Evolutionary conservation across 1,140 invertebrate genomes (phyloP).

Genomic region (Plectus sambesii): DNA sequence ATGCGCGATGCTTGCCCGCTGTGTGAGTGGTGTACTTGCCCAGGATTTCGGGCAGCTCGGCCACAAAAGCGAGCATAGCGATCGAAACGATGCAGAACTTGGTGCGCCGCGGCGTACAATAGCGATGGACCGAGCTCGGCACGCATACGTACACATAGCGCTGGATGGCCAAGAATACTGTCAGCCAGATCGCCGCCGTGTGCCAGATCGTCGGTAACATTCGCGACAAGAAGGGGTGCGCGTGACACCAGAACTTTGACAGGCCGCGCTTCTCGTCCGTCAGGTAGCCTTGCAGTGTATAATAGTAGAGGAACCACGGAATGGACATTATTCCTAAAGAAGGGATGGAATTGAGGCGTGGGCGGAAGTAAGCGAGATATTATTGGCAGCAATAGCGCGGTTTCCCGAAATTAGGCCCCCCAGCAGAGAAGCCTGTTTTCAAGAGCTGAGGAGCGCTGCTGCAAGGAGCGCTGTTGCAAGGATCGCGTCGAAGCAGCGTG

Average conservation of each 20-base stretch:
- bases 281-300: constrained; percentile 27
- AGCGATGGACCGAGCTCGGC: constrained; percentile 25
- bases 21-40: constrained; percentile 28
- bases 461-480: too few species aligned
- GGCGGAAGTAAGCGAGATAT: too few species aligned
- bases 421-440: too few species aligned
- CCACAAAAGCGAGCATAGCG: background rate
- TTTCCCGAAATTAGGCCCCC: too few species aligned
- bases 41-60: constrained; percentile 16
- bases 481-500: too few species aligned
- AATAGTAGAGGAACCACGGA: constrained; percentile 33
- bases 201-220: constrained; percentile 26
- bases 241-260: constrained; percentile 22
- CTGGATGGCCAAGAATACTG: constrained; percentile 39
- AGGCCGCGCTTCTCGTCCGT: constrained; percentile 17
- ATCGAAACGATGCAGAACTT: background rate
- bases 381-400: too few species aligned
- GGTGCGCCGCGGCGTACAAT: constrained; percentile 29
- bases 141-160: constrained; percentile 38
- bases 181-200: constrained; percentile 27
- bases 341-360: too few species aligned
- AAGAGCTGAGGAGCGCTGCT: too few species aligned
- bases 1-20: constrained; percentile 9
- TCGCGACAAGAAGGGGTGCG: constrained; percentile 24
- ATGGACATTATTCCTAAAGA: constrained; percentile 23